A percentile compares a stretch with the other conserved stretches of the same genome.
Evolutionary conservation across 2,888 invertebrate genomes (phyloP).

Genomic region (Oligia strigilis): DNA sequence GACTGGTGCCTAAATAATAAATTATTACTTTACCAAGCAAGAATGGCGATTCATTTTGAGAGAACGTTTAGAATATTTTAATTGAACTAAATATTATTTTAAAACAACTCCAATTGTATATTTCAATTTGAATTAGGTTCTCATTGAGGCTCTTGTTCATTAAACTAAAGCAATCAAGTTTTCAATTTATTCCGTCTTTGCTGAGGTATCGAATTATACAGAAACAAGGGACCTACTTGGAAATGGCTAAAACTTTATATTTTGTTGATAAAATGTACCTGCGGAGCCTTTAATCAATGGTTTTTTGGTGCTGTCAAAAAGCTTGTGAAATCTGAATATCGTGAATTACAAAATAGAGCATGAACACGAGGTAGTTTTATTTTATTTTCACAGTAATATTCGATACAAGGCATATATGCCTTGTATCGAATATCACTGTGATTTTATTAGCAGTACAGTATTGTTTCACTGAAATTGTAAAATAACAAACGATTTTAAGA

Average conservation of each 20-base stretch:
- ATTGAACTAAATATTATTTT: conserved; percentile 11
- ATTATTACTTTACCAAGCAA: neutral
- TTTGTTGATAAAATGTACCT: conserved; percentile 8
- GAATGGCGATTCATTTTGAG: neutral
- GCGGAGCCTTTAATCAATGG: conserved; percentile 1
- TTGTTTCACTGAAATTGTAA: conserved; percentile 3
- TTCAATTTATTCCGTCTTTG: conserved; percentile 36
- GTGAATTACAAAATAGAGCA: neutral
- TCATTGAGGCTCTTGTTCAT: conserved; percentile 13
- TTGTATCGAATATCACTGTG: neutral
- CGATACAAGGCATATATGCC: neutral
- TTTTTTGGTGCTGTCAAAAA: conserved; percentile 9
- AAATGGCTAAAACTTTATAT: conserved; percentile 13
- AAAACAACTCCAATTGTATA: conserved; percentile 2
- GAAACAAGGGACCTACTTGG: neutral
- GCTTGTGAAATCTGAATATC: conserved; percentile 26
- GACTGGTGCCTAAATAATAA: neutral
- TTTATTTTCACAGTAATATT: neutral
- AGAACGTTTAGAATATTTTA: neutral
- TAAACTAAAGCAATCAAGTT: conserved; percentile 46
- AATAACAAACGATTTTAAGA: neutral
- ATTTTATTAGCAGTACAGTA: neutral
- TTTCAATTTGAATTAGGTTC: conserved; percentile 37
- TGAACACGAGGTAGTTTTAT: neutral
- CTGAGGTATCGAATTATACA: conserved; percentile 26